Base-by-base conservation (phyloP, 2,113 vertebrate genomes). In the Ellobius talpinus region DNA sequence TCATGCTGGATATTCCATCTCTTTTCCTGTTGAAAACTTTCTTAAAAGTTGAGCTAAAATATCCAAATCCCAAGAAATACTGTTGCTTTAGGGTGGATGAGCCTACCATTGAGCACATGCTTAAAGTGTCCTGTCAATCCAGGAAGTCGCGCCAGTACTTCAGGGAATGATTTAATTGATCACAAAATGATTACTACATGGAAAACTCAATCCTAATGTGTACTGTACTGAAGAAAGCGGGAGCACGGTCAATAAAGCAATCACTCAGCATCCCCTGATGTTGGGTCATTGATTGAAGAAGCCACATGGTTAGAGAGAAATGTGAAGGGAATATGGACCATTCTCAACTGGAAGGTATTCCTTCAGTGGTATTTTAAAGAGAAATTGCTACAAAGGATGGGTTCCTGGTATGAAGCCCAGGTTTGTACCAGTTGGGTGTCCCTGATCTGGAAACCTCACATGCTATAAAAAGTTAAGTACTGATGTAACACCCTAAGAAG, bases 191-290 rank as follows among this genome's bases (percentile, higher is more conserved):
- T 77, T 24, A 19, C 10, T 8, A 73, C 47, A 19, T 3, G 65
- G 92, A 78, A 68, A 94, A 39, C 24, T 63, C 76, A 36, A 61
- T 72, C 93, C 68, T 9, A 72, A 72, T n/a, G 29, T 94, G 85
- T 47, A 2, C 45, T 61, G 33, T 36, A 89, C 9, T 63, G 91
- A 93, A 77, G 36, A 96, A 78, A 47, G 52, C 66, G 70, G 78
- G 2, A 6, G 26, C 1, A 16, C 0, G 0, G 65, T 92, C 91
- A 68, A 79, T 84, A 93, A 90, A 86, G 65, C 33, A 76, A 2
- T 73, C 55, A 19, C 10, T 93, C 94, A 33, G 50, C 36, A 66
- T 66, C 65, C n/a, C 73, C 7, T 55, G 45, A 93, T 87, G 94
- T n/a, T 55, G 87, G 90, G 39, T 26, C 79, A 50, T 5, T 65